Base-by-base conservation (phyloP, 2,888 invertebrate genomes). In the Drosophila lacicola region DNA sequence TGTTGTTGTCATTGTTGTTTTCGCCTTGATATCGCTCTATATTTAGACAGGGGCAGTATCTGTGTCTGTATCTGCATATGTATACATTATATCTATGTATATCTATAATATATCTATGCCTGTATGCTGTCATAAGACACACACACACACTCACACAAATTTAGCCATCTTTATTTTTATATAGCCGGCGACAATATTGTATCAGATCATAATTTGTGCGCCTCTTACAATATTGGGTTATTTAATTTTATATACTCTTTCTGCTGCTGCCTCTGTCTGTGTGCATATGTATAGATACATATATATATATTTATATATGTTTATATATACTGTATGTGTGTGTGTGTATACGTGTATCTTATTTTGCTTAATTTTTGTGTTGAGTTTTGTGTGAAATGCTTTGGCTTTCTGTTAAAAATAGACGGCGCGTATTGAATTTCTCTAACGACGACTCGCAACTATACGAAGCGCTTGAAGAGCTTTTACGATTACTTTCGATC, bases 371-470 rank as follows among this genome's bases (percentile, higher is more conserved):
- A 60, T 61, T 64, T 57, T 70, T 74, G 36, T 66, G 49, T 42
- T 60, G 75, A 80, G 78, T 73, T 82, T 70, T 84, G 78, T 70
- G 71, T 76, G 63, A 70, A 63, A 63, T 61, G 44, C 62, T 70
- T 78, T 70, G 54, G 67, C 49, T 56, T 66, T 69, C 61, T 44
- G 51, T 86, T 90, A 90, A 83, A 90, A 91, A 91, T 90, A 90
- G 91, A 72, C 39, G 29, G 76, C 64, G 71, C 82, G 90, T 90
- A 90, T 90, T 90, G 70, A 90, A 90, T 90, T 90, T 90, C 90
- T 75, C 67, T 55, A 64, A 44, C 47, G 69, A 62, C 76, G 39
- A 62, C 50, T 60, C 45, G 77, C 70, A 70, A 68, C 65, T 53
- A 56, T 39, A 49, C 50, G 46, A 74, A 79, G 61, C 67, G 46